phyloP scores from a whole-genome alignment of 2,113 vertebrate genomes.

The Bolborhynchus lineola region DNA sequence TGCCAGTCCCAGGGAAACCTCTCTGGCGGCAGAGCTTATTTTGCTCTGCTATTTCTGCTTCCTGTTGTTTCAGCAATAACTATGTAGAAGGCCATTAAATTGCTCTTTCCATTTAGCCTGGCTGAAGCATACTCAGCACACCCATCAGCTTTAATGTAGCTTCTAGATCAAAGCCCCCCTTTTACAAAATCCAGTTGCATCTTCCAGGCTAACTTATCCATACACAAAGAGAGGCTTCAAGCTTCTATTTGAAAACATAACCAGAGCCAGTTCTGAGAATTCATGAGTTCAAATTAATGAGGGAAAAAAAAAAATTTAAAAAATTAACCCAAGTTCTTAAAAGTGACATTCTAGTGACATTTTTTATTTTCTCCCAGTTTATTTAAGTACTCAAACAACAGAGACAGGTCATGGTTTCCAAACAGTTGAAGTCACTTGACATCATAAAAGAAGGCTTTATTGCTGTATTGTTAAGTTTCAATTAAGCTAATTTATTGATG shows the following conservation, averaged over 20 bases:
- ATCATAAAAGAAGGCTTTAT: not conserved
- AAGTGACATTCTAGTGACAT: not conserved
- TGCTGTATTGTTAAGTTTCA: conserved; percentile 14
- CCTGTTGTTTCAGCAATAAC: conserved; percentile 34
- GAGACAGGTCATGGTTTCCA: not conserved
- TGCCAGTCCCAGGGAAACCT: not conserved
- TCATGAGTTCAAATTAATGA: not conserved
- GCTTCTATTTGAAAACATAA: not conserved
- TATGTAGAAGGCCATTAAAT: not conserved
- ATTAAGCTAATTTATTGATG: conserved; percentile 56
- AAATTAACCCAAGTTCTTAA: not conserved
- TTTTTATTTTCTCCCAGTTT: not conserved
- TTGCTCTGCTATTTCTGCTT: conserved; percentile 32
- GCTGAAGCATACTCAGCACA: not conserved
- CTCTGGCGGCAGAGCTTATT: not conserved
- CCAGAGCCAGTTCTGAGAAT: not conserved
- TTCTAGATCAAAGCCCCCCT: not conserved
- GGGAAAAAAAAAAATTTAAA: not conserved
- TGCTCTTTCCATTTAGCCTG: conserved; percentile 16
- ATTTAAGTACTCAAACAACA: not conserved
- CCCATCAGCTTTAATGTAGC: not conserved
- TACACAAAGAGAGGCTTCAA: not conserved
- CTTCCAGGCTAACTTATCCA: not conserved
- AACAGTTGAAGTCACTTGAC: conserved; percentile 4
- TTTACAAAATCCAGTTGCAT: not conserved